phyloP scores from a whole-genome alignment of 2,888 invertebrate genomes.

The Cryptocephalus primarius region DNA sequence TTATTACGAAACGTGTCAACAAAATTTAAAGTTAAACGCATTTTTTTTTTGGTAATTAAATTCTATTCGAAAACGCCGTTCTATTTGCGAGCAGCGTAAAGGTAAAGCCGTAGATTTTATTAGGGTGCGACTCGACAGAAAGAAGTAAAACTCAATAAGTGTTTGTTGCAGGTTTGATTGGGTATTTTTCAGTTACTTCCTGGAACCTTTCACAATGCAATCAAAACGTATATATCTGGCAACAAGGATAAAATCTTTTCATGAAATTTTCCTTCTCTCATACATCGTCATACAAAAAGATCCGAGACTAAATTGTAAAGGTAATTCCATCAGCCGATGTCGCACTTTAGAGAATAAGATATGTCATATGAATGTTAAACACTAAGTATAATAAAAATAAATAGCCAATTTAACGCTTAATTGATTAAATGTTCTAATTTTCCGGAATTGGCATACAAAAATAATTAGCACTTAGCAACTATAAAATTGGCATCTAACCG shows the following conservation, averaged over 20 bases:
- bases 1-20: no score
- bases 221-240: slow-evolving; percentile 22
- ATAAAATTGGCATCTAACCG: no score
- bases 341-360: no score
- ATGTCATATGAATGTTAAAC: no score
- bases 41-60: no score
- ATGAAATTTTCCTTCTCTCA: slow-evolving; percentile 3
- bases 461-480: no score
- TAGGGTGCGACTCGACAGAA: slow-evolving; percentile 30
- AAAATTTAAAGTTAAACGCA: no score
- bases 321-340: slow-evolving; percentile 4
- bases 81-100: background rate
- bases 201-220: slow-evolving; percentile 35
- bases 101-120: slow-evolving; percentile 33
- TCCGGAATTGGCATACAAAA: no score
- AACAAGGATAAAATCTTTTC: slow-evolving; percentile 1
- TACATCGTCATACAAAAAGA: slow-evolving; percentile 2
- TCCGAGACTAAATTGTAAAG: slow-evolving; percentile 5
- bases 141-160: slow-evolving; percentile 38
- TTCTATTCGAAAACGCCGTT: no score
- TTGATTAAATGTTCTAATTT: no score
- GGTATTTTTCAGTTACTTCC: slow-evolving; percentile 38
- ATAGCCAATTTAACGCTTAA: no score
- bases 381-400: no score
- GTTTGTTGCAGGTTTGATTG: slow-evolving; percentile 38